These are phyloP conservation scores for Fragum fragum DNA, from an alignment of 2,888 invertebrate species.

Conservation along the genomic window DNA sequence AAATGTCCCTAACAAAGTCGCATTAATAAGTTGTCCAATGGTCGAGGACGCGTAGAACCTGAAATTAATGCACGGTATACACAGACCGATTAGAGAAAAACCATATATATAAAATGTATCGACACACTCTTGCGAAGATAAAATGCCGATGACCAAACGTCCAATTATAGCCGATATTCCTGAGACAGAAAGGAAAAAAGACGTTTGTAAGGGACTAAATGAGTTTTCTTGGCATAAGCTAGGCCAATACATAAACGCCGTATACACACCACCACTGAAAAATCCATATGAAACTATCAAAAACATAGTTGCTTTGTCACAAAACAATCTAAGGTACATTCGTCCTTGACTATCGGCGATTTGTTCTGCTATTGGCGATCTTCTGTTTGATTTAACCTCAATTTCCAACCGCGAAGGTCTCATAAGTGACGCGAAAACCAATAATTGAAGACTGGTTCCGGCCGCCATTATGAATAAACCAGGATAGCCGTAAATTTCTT, in stretches of 20 bases:
- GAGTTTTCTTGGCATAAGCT: neutral
- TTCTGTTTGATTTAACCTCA: neutral
- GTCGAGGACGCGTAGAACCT: neutral
- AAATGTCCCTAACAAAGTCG: neutral
- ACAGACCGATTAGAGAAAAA: neutral
- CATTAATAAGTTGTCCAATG: neutral
- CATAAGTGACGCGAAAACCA: constrained; percentile 11
- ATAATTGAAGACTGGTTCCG: constrained; percentile 9
- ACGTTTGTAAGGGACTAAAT: neutral
- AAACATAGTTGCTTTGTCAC: neutral
- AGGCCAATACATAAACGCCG: neutral
- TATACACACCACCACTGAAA: constrained; percentile 8
- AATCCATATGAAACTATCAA: neutral
- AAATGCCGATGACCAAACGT: neutral
- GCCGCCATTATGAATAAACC: constrained; percentile 9
- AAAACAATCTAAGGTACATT: neutral
- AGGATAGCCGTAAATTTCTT: constrained; percentile 8
- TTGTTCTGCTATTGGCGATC: neutral
- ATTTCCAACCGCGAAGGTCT: constrained; percentile 15
- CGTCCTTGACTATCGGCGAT: neutral
- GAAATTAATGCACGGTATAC: neutral
- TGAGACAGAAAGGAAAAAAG: neutral
- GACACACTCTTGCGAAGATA: neutral
- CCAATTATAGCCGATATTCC: constrained; percentile 1
- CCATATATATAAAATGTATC: neutral